A percentile compares a stretch with the other conserved stretches of the same genome.
These are phyloP conservation scores for Heliconius himera DNA, from an alignment of 1,140 invertebrate species.

Conservation along the genomic window DNA sequence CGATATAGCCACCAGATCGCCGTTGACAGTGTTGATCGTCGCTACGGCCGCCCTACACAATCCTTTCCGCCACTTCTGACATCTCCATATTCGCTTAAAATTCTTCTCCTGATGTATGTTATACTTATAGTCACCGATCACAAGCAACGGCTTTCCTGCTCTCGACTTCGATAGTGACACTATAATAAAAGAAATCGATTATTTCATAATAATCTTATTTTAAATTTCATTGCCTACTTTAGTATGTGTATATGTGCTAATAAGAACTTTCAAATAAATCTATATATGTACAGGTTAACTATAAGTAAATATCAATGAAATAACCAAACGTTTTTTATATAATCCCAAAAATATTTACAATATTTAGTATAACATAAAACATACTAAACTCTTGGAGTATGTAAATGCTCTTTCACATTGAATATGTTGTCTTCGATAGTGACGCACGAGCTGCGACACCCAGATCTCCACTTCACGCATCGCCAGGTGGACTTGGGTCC, in stretches of 20 bases:
- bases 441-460: slow-evolving; percentile 34
- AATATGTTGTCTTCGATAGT: slow-evolving; percentile 37
- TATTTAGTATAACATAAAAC: background rate
- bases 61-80: slow-evolving; percentile 38
- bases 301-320: too few species aligned
- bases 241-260: background rate
- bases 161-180: slow-evolving; percentile 27
- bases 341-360: background rate
- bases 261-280: background rate
- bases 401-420: slow-evolving; percentile 28
- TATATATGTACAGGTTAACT: too few species aligned
- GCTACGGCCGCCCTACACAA: slow-evolving; percentile 35
- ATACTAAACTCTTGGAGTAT: background rate
- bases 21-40: slow-evolving; percentile 29
- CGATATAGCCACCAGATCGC: slow-evolving; percentile 20
- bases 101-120: slow-evolving; percentile 35
- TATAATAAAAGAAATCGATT: slow-evolving; percentile 1
- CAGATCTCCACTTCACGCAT: slow-evolving; percentile 44
- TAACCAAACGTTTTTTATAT: background rate
- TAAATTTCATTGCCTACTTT: background rate
- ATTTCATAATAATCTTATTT: background rate
- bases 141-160: slow-evolving; percentile 23
- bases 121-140: slow-evolving; percentile 31
- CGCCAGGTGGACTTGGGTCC: slow-evolving; percentile 37
- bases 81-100: slow-evolving; percentile 42